These are phyloP conservation scores for Gadus macrocephalus DNA, from an alignment of 2,113 vertebrate genomes.

Conservation along the genomic window DNA sequence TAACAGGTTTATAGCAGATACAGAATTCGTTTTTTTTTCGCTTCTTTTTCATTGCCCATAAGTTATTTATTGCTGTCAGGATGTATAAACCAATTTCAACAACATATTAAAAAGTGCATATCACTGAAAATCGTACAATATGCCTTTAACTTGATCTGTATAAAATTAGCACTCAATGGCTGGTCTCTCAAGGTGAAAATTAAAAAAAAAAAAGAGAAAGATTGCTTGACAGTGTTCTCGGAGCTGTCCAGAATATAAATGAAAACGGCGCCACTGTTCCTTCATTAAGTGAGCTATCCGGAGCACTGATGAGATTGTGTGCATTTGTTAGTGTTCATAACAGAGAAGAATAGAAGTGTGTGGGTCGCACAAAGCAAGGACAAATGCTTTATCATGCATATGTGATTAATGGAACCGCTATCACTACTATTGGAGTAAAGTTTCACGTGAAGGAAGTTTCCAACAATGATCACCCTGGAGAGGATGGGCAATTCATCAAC, in stretches of 20 bases:
- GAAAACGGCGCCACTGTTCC: neutral
- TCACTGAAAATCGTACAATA: too few species aligned
- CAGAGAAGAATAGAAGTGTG: neutral
- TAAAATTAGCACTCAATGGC: conserved; percentile 10
- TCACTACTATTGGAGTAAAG: neutral
- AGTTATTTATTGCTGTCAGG: too few species aligned
- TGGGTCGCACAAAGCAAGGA: conserved; percentile 29
- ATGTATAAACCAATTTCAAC: too few species aligned
- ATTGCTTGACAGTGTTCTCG: neutral
- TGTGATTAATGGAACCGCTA: conserved; percentile 41
- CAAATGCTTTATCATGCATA: conserved; percentile 26
- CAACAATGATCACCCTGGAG: neutral
- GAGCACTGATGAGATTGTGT: conserved; percentile 18
- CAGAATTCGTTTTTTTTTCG: too few species aligned
- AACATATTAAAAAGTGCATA: too few species aligned
- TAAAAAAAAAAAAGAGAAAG: neutral
- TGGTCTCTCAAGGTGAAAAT: neutral
- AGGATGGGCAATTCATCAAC: conserved; percentile 33
- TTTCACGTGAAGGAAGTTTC: conserved; percentile 14
- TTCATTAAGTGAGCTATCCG: neutral
- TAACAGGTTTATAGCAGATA: too few species aligned
- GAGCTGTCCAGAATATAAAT: conserved; percentile 1
- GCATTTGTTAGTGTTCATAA: conserved; percentile 6
- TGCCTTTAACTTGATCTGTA: neutral
- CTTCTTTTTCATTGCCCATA: too few species aligned